Base-by-base conservation (phyloP, 2,888 invertebrate genomes). In the Helleia helle region DNA sequence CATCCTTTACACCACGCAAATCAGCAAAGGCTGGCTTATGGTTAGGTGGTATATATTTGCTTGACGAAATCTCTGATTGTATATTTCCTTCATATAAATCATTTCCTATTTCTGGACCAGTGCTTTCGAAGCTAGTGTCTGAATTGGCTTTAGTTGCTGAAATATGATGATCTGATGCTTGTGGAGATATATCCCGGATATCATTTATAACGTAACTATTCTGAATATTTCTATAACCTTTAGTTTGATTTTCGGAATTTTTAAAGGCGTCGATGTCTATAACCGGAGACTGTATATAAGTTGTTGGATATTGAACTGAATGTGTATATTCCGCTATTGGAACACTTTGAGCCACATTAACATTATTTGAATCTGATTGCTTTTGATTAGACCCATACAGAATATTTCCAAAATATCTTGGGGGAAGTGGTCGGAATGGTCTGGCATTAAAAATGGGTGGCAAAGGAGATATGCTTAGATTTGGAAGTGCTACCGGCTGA, bases 291-390 rank as follows among this genome's bases (percentile, higher is more conserved):
- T 92, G 89, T 42, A 92, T 87, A 40, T 89, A 86, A 50, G 90
- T 90, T 28, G 91, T 86, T 6, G 93, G 91, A 65, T 92, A 91
- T 51, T 92, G 91, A 28, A 92, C 83, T 1, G 91, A 90, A 28
- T 91, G 89, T 1, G 91, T 79, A 55, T 87, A 92, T 58, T 91
- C 90, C 2, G 88, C 88, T 4, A 93, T 54, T 28, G 90, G 89
- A 38, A 92, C 80, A 58, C 92, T 91, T 55, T 89, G 88, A 34
- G 87, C 68, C 13, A 90, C 72, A 54, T 89, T 84, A 6, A 89
- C 72, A 49, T 83, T 77, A 40, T 65, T 68, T 7, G 59, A 53
- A 40, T 55, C 49, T 38, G 65, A 64, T 48, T 72, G 69, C 58
- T 69, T 64, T 9, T 67, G 57, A 50, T 71, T 73, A 29, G 74